Base-by-base conservation (phyloP, 1,140 invertebrate genomes). In the Bombyx mandarina region DNA sequence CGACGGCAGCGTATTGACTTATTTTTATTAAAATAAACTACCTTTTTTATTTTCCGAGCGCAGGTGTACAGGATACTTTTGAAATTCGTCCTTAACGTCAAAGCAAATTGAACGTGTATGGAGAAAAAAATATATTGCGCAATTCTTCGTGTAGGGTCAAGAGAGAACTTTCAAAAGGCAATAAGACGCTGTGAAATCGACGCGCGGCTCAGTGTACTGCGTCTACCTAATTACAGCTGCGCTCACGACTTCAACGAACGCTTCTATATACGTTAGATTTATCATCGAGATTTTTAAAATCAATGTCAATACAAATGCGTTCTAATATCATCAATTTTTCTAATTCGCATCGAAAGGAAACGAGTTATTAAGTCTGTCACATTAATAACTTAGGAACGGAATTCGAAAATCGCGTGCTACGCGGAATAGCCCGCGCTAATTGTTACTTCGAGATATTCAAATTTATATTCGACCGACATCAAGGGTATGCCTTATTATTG, bases 151-250 rank as follows among this genome's bases (percentile, higher is more conserved):
- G 63, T 60, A 60, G 63, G 62, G 60, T 67, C 62, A 68, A 62
- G 60, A 77, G 71, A 77, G 67, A 77, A 81, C 77, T 85, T 85
- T 85, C 77, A 77, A 79, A 79, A 78, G 71, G 60, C 73, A 75
- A 71, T 82, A 75, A 74, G 67, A 80, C 71, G 76, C 77, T 81
- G 69, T 79, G 77, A 82, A 82, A 81, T 78, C 70, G 62, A 61
- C 71, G 71, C 69, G 59, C 61, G 61, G 62, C 58, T 60, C 56
- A 60, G 66, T 58, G 64, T 69, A 68, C 67, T 55, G 52, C 65
- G 75, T 75, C 66, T 66, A 53, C 61, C 75, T 82, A 85, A 85
- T 82, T 85, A 81, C 61, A 73, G 61, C 66, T 58, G 71, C 61
- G 66, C 77, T 84, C 81, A 84, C 81, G 81, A 81, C 72, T 76